Base-by-base conservation (phyloP, 2,888 invertebrate genomes). In the Elaeidobius kamerunicus region DNA sequence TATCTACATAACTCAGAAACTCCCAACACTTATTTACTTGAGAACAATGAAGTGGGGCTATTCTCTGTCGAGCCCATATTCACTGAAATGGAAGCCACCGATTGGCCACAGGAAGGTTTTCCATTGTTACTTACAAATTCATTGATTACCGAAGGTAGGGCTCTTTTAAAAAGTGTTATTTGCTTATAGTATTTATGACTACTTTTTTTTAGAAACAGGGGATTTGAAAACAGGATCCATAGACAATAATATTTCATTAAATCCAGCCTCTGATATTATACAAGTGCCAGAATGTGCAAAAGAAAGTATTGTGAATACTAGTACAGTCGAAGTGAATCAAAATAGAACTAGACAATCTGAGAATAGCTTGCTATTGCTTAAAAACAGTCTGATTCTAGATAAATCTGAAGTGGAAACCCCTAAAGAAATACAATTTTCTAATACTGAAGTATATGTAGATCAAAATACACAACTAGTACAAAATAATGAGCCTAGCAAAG, bases 51-150 rank as follows among this genome's bases (percentile, higher is more conserved):
- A 32, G 64, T 67, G 30, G 65, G 61, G 16, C 60, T 68, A 14
- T 65, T 67, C 54, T 64, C 67, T 27, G 61, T 61, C 3, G 68
- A 67, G 52, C 63, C 69, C 2, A 67, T 69, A 39, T 69, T 71
- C 56, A 68, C 67, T 5, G 69, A 68, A 57, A 67, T 69, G 35
- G 65, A 64, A 28, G 57, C 63, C 38, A 52, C 63, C 34, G 66
- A 67, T 23, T 73, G 72, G 71, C 64, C 67, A 18, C 46, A 61
- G 28, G 68, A 65, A 44, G 66, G 11, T n/a, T 30, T 30, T 11
- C 47, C 47, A 6, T 62, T 70, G 34, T 58, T 69, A 32, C 60
- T 70, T 49, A 68, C 67, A 52, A 65, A 62, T 18, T 49, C 65
- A 12, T 50, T 66, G 28, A 60, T 65, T 18, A 52, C 65, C 34